Conservation (phyloP, 1,140 invertebrate species). For the Drosophila repleta region DNA sequence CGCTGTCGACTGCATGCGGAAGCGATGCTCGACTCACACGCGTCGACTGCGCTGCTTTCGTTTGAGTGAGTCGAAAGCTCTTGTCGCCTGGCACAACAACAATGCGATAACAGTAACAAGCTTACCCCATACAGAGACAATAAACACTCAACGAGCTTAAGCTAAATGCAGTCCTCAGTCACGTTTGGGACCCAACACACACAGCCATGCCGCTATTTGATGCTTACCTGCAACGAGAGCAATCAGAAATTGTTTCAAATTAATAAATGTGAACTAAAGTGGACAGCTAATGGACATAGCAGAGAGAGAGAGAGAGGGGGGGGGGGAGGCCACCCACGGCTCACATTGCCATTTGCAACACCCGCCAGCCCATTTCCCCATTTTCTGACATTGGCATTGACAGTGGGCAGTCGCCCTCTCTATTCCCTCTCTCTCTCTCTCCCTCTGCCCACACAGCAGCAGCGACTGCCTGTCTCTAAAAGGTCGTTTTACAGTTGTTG, state of each 20-base stretch:
- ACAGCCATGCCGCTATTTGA: slow-evolving; percentile 24
- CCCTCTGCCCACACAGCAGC: slow-evolving; percentile 30
- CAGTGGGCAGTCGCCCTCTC: slow-evolving; percentile 20
- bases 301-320: too few relatives aligned
- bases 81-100: slow-evolving; percentile 11
- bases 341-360: slow-evolving; percentile 7
- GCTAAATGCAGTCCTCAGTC: slow-evolving; percentile 47
- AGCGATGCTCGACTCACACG: slow-evolving; percentile 36
- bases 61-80: slow-evolving; percentile 69
- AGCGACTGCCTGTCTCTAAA: slow-evolving; percentile 43
- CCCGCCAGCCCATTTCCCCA: slow-evolving; percentile 17
- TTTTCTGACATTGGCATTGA: slow-evolving; percentile 29
- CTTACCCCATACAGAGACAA: slow-evolving; percentile 34
- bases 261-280: slow-evolving; percentile 29
- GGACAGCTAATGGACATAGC: slow-evolving; percentile 29
- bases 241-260: slow-evolving; percentile 31
- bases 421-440: not conserved
- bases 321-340: slow-evolving; percentile 32
- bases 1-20: slow-evolving; percentile 52
- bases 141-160: slow-evolving; percentile 16
- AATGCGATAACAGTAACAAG: slow-evolving; percentile 37
- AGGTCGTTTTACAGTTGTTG: slow-evolving; percentile 49
- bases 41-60: slow-evolving; percentile 25
- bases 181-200: slow-evolving; percentile 39
- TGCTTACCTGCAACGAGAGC: slow-evolving; percentile 69